Evolutionary conservation across 2,888 invertebrate genomes (phyloP).

Genomic region (Siphlonurus alternatus): DNA sequence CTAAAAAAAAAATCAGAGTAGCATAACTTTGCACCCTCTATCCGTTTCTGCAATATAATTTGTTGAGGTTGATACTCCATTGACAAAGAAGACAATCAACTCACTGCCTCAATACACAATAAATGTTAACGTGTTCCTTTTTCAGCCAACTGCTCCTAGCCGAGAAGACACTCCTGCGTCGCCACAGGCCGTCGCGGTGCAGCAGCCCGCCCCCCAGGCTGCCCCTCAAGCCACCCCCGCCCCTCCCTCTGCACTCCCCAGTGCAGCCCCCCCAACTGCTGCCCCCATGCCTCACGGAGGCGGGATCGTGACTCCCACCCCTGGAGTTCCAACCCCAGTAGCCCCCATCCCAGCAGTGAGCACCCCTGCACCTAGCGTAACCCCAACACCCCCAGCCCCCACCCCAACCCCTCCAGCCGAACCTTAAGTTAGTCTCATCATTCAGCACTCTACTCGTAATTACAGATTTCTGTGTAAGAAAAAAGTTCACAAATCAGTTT

Average conservation of each 20-base stretch:
- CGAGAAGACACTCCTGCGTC: slow-evolving; percentile 10
- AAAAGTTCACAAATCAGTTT: too few relatives aligned
- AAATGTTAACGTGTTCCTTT: too few relatives aligned
- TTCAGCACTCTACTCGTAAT: too few relatives aligned
- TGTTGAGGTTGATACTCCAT: neutral
- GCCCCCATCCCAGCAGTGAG: neutral
- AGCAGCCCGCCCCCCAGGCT: slow-evolving; percentile 10
- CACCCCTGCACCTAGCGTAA: slow-evolving; percentile 4
- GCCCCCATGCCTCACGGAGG: too few relatives aligned
- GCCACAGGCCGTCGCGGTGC: slow-evolving; percentile 9
- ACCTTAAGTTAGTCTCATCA: too few relatives aligned
- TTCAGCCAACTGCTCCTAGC: slow-evolving; percentile 10
- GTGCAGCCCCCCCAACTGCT: slow-evolving; percentile 8
- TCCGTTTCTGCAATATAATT: slow-evolving; percentile 10
- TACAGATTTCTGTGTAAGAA: too few relatives aligned
- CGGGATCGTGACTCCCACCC: too few relatives aligned
- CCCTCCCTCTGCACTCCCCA: slow-evolving; percentile 11
- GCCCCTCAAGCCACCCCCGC: slow-evolving; percentile 12
- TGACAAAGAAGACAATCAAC: too few relatives aligned
- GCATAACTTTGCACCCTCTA: neutral
- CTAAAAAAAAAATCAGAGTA: too few relatives aligned
- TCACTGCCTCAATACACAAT: too few relatives aligned
- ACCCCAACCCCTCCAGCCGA: slow-evolving; percentile 26
- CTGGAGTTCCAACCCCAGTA: slow-evolving; percentile 9
- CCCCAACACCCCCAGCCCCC: slow-evolving; percentile 15